Base-by-base conservation (phyloP, 2,797 vertebrate species). In the Sebastes minor region DNA sequence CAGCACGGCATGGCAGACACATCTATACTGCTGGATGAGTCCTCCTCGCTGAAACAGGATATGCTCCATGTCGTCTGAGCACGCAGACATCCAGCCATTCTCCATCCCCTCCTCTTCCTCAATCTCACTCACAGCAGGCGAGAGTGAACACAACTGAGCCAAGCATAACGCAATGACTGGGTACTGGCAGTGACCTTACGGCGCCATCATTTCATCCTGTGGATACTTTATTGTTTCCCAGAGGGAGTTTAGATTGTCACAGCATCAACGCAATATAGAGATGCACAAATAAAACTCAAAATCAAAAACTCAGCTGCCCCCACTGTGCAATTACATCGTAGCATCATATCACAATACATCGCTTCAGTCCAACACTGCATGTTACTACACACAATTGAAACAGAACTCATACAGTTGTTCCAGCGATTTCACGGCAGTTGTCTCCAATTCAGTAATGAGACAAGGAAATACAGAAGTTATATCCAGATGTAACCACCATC, bases 61-160 rank as follows among this genome's bases (percentile, higher is more conserved):
- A 55, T 68, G 63, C 61, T 64, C 59, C 25, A 46, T 1, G 25
- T 75, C 20, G 16, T 84, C 69, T 6, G 42, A 46, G 70, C 3
- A 35, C 33, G 69, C 52, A 79, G 79, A 71, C 73, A 59, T 32
- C 3, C 13, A 77, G 72, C 56, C 22, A 57, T 25, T 77, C 61
- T 81, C 46, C 70, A 59, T 73, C 69, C 61, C 61, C 71, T 57
- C 65, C 63, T 74, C 63, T 74, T 86, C 79, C 75, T 89, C 80
- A 83, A 87, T 83, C 86, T 84, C 78, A 61, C 33, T 86, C 89
- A 57, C 88, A 89, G 90, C 81, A 66, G 80, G 91, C 10, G 2
- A 76, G 83, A 79, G 28, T 33, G 64, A 85, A 86, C 82, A 83
- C 66, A 80, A 64, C 53, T 8, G 23, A 78, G 65, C 25, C 12